Conservation (phyloP, 2,797 vertebrate genomes). For the Syngnathus rostellatus region DNA sequence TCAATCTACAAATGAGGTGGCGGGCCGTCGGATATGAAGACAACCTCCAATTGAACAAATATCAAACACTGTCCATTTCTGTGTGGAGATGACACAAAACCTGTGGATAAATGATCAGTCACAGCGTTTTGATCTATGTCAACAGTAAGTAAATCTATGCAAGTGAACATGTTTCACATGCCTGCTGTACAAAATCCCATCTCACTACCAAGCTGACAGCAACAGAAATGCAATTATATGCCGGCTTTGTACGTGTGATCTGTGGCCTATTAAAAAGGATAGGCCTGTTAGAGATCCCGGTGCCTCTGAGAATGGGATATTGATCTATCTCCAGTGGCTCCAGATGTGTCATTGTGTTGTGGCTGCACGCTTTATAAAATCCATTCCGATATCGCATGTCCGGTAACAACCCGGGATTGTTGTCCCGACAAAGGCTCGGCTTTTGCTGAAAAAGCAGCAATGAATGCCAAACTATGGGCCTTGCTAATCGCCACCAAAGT, state of each 20-base stretch:
- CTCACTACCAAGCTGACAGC: conserved; percentile 14
- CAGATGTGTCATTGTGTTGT: conserved; percentile 53
- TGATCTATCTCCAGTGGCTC: conserved; percentile 40
- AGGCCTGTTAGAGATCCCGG: conserved; percentile 16
- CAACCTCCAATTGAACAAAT: not conserved
- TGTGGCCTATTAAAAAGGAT: conserved; percentile 29
- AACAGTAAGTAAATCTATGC: not conserved
- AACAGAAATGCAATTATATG: conserved; percentile 24
- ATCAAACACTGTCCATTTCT: not conserved
- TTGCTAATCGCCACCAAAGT: conserved; percentile 55
- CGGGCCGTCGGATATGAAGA: not conserved
- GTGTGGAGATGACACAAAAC: not conserved
- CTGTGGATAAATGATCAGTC: not conserved
- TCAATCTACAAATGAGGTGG: conserved; percentile 43
- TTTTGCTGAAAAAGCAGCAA: conserved; percentile 31
- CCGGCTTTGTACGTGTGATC: conserved; percentile 22
- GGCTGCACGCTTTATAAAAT: conserved; percentile 44
- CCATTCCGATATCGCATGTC: conserved; percentile 54
- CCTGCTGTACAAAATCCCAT: conserved; percentile 10
- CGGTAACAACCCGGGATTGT: conserved; percentile 53
- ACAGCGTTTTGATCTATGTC: conserved; percentile 3
- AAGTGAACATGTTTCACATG: conserved; percentile 1
- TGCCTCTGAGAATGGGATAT: conserved; percentile 43
- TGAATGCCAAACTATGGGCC: conserved; percentile 35
- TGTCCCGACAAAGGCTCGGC: conserved; percentile 49